Evolutionary conservation across 2,888 invertebrate genomes (phyloP).

Genomic region (Pseudoips prasinana): DNA sequence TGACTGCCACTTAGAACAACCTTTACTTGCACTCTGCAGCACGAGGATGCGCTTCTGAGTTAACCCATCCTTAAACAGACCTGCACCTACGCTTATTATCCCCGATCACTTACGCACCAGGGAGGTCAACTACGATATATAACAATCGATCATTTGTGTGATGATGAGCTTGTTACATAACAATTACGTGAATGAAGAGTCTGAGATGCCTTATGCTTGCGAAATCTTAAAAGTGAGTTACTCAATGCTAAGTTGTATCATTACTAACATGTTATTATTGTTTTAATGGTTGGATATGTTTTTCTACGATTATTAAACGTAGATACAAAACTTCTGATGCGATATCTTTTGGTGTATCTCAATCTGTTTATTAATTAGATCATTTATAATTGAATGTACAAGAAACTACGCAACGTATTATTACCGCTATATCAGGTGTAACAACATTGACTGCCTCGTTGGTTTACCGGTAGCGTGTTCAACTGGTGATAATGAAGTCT

Average conservation of each 20-base stretch:
- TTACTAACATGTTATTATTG: constrained; percentile 28
- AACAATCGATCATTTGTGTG: too few species aligned
- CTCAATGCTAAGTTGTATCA: constrained; percentile 23
- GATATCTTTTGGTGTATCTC: constrained; percentile 34
- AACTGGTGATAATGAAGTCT: too few species aligned
- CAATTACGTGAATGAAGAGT: constrained; percentile 14
- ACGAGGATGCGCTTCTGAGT: too few species aligned
- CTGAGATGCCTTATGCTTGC: constrained; percentile 11
- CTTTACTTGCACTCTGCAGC: too few species aligned
- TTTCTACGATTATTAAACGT: constrained; percentile 23
- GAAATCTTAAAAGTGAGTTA: constrained; percentile 20
- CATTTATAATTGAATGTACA: not conserved
- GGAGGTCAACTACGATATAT: too few species aligned
- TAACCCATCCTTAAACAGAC: too few species aligned
- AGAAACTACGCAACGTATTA: constrained; percentile 35
- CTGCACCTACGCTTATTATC: too few species aligned
- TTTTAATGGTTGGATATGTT: constrained; percentile 25
- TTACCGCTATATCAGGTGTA: constrained; percentile 33
- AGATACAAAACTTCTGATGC: constrained; percentile 29
- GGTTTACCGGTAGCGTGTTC: too few species aligned
- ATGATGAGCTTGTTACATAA: constrained; percentile 3
- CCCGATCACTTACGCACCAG: too few species aligned
- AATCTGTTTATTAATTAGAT: constrained; percentile 6
- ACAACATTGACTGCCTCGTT: too few species aligned
- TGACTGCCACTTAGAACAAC: too few species aligned